Conservation (phyloP, 1,140 invertebrate genomes). For the Polypedilum vanderplanki region DNA sequence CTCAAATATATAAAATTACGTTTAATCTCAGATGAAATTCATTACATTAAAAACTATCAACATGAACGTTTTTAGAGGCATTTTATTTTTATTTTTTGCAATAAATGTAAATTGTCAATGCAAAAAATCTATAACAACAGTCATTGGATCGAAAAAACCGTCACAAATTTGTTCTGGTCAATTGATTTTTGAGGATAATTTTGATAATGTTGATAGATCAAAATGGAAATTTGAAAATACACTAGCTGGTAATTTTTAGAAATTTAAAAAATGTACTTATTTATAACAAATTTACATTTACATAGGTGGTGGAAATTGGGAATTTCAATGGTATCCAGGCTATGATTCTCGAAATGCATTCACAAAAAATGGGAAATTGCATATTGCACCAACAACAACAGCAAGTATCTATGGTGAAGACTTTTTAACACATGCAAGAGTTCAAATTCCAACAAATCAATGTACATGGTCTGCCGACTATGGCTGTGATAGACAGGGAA, state of each 20-base stretch:
- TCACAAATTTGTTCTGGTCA: slow-evolving; percentile 37
- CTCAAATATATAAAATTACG: no score
- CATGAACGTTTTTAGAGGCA: no score
- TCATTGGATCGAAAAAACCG: slow-evolving; percentile 42
- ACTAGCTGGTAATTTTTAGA: slow-evolving; percentile 47
- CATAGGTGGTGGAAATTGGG: slow-evolving; percentile 54
- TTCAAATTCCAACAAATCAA: slow-evolving; percentile 39
- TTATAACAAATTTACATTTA: no score
- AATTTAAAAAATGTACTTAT: slow-evolving; percentile 38
- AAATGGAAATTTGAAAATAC: slow-evolving; percentile 53
- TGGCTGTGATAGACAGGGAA: slow-evolving; percentile 46
- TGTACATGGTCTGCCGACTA: slow-evolving; percentile 51
- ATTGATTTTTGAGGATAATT: slow-evolving; percentile 50
- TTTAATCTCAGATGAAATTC: no score
- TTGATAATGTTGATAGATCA: slow-evolving; percentile 38
- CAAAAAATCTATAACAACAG: slow-evolving; percentile 34
- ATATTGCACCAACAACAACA: slow-evolving; percentile 50
- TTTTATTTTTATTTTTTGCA: not conserved
- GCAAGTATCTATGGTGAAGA: slow-evolving; percentile 46
- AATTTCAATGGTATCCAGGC: slow-evolving; percentile 57
- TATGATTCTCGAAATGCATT: not conserved
- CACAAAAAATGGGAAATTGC: not conserved
- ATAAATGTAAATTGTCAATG: slow-evolving; percentile 24
- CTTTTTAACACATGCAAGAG: slow-evolving; percentile 32
- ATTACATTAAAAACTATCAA: no score